Evolutionary conservation across 1,140 invertebrate genomes (phyloP).

Genomic region (Globodera ellingtonae): DNA sequence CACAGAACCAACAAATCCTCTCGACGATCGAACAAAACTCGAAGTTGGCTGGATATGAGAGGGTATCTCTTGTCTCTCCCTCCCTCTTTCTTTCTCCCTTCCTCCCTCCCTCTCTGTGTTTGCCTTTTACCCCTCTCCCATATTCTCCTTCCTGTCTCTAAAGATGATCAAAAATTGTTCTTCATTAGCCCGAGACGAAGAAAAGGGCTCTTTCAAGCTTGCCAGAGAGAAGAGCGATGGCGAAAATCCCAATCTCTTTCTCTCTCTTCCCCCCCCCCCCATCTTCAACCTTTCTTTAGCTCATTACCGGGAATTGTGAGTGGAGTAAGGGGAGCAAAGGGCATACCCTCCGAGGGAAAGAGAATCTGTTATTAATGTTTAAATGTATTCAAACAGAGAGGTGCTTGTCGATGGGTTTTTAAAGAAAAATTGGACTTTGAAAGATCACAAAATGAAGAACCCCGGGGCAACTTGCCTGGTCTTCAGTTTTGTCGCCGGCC

Average conservation of each 20-base stretch:
- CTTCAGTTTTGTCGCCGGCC: constrained; percentile 33
- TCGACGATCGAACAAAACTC: background rate
- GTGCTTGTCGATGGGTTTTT: background rate
- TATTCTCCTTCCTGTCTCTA: too few relatives aligned
- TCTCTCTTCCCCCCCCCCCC: background rate
- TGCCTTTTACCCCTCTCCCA: background rate
- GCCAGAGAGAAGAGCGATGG: background rate
- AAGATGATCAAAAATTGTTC: too few relatives aligned
- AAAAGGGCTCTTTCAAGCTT: too few relatives aligned
- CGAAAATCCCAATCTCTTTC: background rate
- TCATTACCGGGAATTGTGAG: background rate
- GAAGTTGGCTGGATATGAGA: background rate
- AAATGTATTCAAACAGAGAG: background rate
- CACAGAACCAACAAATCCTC: background rate
- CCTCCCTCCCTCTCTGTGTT: background rate
- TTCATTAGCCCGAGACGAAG: too few relatives aligned
- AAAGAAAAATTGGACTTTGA: background rate
- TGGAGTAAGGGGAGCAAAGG: background rate
- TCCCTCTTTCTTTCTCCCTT: too few relatives aligned
- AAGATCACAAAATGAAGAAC: too few relatives aligned
- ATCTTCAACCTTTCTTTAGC: background rate
- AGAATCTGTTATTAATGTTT: background rate
- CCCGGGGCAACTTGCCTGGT: background rate
- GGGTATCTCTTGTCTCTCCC: too few relatives aligned
- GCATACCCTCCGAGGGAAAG: background rate